Evolutionary conservation across 2,797 vertebrate species (phyloP).

Genomic region (Peromyscus eremicus): DNA sequence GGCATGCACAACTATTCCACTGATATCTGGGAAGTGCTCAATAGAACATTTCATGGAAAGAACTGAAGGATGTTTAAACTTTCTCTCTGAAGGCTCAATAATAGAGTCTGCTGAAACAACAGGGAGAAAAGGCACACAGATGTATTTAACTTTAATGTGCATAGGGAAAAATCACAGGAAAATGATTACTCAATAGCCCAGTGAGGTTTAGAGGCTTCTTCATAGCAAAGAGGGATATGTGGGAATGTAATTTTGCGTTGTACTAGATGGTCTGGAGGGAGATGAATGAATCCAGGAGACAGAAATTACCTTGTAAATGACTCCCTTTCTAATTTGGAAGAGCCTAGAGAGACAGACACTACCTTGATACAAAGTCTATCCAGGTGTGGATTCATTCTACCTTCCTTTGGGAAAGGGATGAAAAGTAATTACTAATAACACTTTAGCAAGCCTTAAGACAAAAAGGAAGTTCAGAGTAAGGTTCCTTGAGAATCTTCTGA

Average conservation of each 20-base stretch:
- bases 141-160: conserved; percentile 37
- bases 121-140: not conserved
- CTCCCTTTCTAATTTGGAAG: not conserved
- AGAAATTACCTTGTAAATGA: conserved; percentile 6
- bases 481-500: not conserved
- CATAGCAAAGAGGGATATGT: not conserved
- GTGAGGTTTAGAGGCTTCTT: not conserved
- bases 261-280: not conserved
- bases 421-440: not conserved
- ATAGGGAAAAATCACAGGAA: not conserved
- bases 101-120: conserved; percentile 29
- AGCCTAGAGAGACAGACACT: not conserved
- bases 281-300: not conserved
- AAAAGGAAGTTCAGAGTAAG: not conserved
- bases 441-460: not conserved
- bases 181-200: not conserved
- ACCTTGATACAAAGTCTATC: not conserved
- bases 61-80: not conserved
- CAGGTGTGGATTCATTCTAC: not conserved
- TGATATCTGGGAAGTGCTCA: not conserved
- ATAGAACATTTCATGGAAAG: not conserved
- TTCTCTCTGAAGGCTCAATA: not conserved
- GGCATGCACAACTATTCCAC: not conserved
- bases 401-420: not conserved
- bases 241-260: not conserved